Conservation (phyloP, 2,113 vertebrate species). For the Loxodonta africana region DNA sequence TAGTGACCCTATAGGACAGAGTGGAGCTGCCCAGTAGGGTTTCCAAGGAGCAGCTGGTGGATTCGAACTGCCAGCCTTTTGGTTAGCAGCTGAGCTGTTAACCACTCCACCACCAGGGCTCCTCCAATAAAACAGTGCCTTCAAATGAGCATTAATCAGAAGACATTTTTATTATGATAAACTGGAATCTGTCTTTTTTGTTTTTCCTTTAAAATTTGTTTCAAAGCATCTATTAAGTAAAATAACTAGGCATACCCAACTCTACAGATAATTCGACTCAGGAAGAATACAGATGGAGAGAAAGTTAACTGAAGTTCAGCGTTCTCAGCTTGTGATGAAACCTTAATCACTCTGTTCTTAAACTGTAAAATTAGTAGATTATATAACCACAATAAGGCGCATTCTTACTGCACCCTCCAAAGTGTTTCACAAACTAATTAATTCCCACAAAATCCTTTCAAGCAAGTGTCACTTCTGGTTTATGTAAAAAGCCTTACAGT, state of each 20-base stretch:
- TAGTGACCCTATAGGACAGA: too few relatives aligned
- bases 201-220: constrained; percentile 7
- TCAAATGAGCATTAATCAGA: neutral
- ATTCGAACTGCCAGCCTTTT: too few relatives aligned
- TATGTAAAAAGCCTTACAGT: neutral
- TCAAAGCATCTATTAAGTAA: neutral
- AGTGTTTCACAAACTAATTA: constrained; percentile 55
- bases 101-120: too few relatives aligned
- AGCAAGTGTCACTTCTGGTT: neutral
- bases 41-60: too few relatives aligned
- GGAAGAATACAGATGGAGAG: neutral
- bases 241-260: constrained; percentile 27
- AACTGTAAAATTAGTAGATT: constrained; percentile 46
- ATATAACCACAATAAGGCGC: constrained; percentile 24
- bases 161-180: neutral
- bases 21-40: too few relatives aligned
- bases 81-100: too few relatives aligned
- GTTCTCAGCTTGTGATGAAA: constrained; percentile 46
- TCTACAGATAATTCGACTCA: constrained; percentile 50
- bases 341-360: constrained; percentile 36
- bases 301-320: constrained; percentile 24
- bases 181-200: neutral
- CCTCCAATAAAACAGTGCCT: neutral
- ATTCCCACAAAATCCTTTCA: neutral
- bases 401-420: neutral